phyloP scores from a whole-genome alignment of 1,140 invertebrate species.

The Atta cephalotes region DNA sequence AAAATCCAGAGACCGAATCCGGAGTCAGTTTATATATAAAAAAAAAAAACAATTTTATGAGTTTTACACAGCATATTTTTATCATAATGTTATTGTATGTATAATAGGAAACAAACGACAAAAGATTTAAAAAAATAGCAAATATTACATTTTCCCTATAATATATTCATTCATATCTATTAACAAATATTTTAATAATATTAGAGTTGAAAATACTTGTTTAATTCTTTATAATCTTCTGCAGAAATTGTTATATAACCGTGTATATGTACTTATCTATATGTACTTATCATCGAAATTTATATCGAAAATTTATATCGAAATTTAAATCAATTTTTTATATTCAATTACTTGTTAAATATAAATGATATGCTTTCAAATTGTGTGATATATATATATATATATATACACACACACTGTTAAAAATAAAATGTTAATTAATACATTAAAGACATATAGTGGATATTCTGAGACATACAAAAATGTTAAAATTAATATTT shows the following conservation, averaged over 20 bases:
- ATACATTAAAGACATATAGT: no score
- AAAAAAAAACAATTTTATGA: background rate
- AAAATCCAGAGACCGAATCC: background rate
- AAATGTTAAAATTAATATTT: no score
- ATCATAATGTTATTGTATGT: background rate
- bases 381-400: background rate
- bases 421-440: no score
- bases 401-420: no score
- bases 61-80: background rate
- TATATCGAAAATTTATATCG: background rate
- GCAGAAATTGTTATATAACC: background rate
- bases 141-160: background rate
- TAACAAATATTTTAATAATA: background rate
- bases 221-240: background rate
- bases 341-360: background rate
- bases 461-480: no score
- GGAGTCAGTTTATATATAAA: background rate
- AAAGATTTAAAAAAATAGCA: slow-evolving; percentile 18
- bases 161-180: slow-evolving; percentile 6
- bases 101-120: background rate
- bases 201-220: background rate
- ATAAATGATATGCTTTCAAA: background rate
- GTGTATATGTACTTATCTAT: background rate
- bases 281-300: background rate
- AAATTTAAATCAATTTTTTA: background rate